phyloP scores from a whole-genome alignment of 2,113 vertebrate species.

The Oceanodroma tethys region DNA sequence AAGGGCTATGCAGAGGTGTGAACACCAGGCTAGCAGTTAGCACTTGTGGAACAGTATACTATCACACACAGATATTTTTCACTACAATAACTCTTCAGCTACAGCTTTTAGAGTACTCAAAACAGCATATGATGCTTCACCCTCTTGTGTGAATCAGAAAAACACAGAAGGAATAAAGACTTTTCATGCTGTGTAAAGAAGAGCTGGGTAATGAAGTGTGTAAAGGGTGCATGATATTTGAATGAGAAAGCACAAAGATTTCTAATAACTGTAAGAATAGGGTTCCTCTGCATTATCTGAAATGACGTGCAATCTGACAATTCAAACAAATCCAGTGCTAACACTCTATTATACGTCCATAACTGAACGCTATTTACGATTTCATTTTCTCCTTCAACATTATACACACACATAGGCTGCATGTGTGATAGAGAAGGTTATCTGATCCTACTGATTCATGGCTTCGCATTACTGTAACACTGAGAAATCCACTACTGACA shows the following conservation, averaged over 20 bases:
- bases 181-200: conserved; percentile 10
- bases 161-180: neutral
- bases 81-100: neutral
- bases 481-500: neutral
- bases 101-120: neutral
- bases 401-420: neutral
- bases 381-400: neutral
- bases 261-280: neutral
- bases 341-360: neutral
- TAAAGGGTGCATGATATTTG: neutral
- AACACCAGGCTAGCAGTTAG: neutral
- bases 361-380: neutral
- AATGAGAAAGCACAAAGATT: conserved; percentile 28
- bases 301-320: neutral
- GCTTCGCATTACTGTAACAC: neutral
- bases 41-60: neutral
- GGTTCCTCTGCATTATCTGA: neutral
- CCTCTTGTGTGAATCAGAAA: neutral
- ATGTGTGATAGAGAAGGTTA: neutral
- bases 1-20: neutral
- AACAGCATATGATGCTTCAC: neutral
- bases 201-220: conserved; percentile 49
- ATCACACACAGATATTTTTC: neutral
- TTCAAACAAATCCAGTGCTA: neutral
- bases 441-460: neutral